Evolutionary conservation across 2,888 invertebrate species (phyloP), one percentile per base, ranked within the genome.

Genomic region (Sphaerophoria rueppellii): DNA sequence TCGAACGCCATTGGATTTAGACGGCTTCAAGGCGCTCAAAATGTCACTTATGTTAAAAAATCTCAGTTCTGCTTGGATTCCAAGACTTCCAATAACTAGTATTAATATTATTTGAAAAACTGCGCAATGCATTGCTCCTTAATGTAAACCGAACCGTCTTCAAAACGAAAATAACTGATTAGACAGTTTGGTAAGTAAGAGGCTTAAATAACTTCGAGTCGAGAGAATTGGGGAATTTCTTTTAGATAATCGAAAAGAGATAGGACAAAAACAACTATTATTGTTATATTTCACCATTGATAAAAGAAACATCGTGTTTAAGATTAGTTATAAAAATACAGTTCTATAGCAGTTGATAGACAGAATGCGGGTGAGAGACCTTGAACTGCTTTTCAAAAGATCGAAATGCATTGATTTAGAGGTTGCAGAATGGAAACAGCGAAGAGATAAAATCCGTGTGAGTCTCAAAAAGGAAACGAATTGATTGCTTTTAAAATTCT

Each of bases 131-230:
- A 81, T 81, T 32, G 11, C 37, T 6, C 11, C 43, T 43, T 40
- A 40, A 9, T 7, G 9, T 40, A 11, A 12, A 9, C 40, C 9
- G 2, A 32, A 75, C 43, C 40, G 11, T 24, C 55, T 57, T 43
- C 16, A 9, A n/a, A 14, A 50, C 32, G 32, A 67, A 16, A 60
- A 78, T 52, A 24, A 67, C 35, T 35, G 43, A 61, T 37, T 34
- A 16, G 14, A 48, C 5, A 46, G 2, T 11, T 6, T 34, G 14
- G 16, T 9, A 16, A 12, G 16, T 9, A 16, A 24, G 52, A 2
- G 9, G 4, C 57, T 76, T 76, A 71, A 58, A 81, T 81, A 81
- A 52, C n/a, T 54, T 61, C 5, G 7, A 6, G 14, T 11, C 5
- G 11, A 35, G 14, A 11, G 2, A 4, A 24, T 65, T 48, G n/a